A percentile compares a stretch with the other conserved stretches of the same genome.
phyloP scores from a whole-genome alignment of 2,797 vertebrate genomes.

The Glossophaga mutica region DNA sequence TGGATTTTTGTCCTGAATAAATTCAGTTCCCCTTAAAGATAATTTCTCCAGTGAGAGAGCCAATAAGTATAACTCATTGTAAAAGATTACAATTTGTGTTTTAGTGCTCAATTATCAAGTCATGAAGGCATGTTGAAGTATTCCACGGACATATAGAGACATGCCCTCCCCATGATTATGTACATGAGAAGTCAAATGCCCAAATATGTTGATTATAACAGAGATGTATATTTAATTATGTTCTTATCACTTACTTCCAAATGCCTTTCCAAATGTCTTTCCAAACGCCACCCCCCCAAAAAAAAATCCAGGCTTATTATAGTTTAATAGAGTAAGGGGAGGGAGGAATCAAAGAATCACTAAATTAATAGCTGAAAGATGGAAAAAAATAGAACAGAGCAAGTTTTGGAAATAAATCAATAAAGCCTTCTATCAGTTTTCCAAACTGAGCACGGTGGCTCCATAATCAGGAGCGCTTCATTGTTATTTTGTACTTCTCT shows the following conservation, averaged over 20 bases:
- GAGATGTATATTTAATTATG: neutral
- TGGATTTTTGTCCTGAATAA: neutral
- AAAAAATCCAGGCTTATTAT: neutral
- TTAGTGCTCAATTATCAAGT: neutral
- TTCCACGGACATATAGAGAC: neutral
- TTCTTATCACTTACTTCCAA: neutral
- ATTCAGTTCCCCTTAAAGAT: neutral
- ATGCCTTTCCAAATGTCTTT: too few species aligned
- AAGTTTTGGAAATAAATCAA: neutral
- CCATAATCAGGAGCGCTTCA: neutral
- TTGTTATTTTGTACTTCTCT: neutral
- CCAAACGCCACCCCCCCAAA: neutral
- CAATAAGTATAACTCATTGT: neutral
- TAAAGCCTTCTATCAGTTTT: neutral
- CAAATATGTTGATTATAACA: neutral
- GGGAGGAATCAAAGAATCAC: neutral
- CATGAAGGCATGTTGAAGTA: neutral
- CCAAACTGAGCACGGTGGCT: neutral
- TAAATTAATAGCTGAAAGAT: neutral
- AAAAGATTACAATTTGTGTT: slow-evolving; percentile 14
- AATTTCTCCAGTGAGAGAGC: neutral
- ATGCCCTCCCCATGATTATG: neutral
- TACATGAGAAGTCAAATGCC: neutral
- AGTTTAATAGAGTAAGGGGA: neutral
- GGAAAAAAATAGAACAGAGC: neutral